These are phyloP conservation scores for Melospiza georgiana DNA, from an alignment of 2,113 vertebrate genomes.

Conservation along the genomic window DNA sequence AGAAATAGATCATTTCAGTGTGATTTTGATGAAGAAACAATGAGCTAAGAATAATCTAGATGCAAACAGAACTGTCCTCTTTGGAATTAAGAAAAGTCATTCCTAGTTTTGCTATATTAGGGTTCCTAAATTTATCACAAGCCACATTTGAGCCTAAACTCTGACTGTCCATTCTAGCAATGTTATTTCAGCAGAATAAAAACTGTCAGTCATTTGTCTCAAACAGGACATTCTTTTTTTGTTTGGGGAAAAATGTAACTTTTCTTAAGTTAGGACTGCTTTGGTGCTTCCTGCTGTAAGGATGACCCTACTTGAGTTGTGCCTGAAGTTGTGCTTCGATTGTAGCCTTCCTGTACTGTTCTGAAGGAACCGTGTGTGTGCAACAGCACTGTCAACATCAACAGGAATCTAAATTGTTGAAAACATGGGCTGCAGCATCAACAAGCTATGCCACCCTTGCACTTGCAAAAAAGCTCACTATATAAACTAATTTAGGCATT, in stretches of 20 bases:
- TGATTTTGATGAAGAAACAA: background rate
- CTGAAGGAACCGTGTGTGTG: background rate
- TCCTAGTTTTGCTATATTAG: background rate
- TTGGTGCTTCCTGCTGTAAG: background rate
- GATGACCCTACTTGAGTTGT: background rate
- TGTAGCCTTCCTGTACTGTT: background rate
- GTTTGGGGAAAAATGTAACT: constrained; percentile 30
- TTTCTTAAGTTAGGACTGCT: constrained; percentile 60
- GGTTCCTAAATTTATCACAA: background rate
- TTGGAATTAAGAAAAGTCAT: background rate
- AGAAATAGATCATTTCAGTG: background rate
- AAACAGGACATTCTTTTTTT: background rate
- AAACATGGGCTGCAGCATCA: background rate
- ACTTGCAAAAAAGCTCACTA: background rate
- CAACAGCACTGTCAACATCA: background rate
- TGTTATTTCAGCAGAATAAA: constrained; percentile 62
- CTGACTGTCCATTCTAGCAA: constrained; percentile 38
- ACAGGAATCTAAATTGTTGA: background rate
- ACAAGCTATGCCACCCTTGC: background rate
- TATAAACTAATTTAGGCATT: background rate
- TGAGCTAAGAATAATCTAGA: background rate
- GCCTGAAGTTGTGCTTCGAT: fast-evolving
- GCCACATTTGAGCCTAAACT: background rate
- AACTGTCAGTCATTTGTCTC: constrained; percentile 32
- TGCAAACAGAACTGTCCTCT: background rate